A percentile compares a stretch with the other conserved stretches of the same genome.
phyloP scores from a whole-genome alignment of 2,797 vertebrate genomes.

The Tauraco hartlaubi region DNA sequence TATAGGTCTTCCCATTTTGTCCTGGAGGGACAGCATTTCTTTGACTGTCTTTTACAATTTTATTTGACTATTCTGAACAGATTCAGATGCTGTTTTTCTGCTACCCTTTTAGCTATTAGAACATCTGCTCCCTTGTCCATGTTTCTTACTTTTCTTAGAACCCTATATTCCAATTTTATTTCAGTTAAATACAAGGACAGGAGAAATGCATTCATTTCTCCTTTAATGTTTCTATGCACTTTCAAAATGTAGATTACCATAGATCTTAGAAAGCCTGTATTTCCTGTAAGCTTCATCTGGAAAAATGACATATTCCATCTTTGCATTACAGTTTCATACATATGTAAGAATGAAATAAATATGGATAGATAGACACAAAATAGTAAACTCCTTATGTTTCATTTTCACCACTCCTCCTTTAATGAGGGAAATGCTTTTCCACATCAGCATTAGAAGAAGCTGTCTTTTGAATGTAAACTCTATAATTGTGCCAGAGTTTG shows the following conservation, averaged over 20 bases:
- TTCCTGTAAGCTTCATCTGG: background rate
- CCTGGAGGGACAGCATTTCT: background rate
- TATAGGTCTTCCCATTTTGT: background rate
- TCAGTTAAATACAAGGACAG: background rate
- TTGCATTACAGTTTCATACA: background rate
- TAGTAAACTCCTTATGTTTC: background rate
- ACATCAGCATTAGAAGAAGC: background rate
- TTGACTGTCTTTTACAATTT: background rate
- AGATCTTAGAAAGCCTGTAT: background rate
- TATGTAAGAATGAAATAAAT: background rate
- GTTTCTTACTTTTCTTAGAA: background rate
- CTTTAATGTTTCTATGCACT: background rate
- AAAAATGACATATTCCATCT: background rate
- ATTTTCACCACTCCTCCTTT: background rate
- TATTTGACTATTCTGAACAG: background rate
- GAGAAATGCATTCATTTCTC: background rate
- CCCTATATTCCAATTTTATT: background rate
- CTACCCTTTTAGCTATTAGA: background rate
- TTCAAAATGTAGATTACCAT: background rate
- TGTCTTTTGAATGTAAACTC: background rate
- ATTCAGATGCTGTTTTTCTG: background rate
- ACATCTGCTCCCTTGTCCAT: background rate
- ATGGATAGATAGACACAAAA: background rate
- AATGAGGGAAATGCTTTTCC: background rate
- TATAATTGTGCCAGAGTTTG: background rate